Evolutionary conservation across 2,888 invertebrate species (phyloP), one percentile per base, ranked within the genome.

Genomic region (Phalera bucephala): DNA sequence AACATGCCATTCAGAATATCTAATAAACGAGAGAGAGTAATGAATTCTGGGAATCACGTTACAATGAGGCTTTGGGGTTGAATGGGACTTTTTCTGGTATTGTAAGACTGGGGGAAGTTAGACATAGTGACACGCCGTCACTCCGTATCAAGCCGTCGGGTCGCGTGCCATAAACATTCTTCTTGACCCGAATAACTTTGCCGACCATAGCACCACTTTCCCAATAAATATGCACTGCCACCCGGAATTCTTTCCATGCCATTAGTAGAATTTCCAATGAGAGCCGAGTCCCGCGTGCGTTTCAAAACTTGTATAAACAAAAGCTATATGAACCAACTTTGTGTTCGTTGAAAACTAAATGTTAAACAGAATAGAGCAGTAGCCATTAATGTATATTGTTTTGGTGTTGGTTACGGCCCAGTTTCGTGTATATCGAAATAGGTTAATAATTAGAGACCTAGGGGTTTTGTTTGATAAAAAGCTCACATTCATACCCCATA

Each of bases 181-280:
- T 59, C 49, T 43, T 37, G 56, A 53, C 58, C 64, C 63, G 41
- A 68, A 70, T 69, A 71, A 53, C 62, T 64, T 62, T 48, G 56
- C 51, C 50, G 38, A 42, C 58, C 55, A 53, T 48, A 59, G 45
- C 48, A 54, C 61, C 64, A 60, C 58, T 60, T 54, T 45, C 47
- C 45, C 62, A 62, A 72, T 69, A 70, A 56, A 61, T 64, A 60
- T 63, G 61, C 63, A 67, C 58, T 69, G 62, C 59, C n/a, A 52
- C 40, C 57, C 52, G 17, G 45, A 40, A 73, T 72, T 58, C 64
- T 61, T 69, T 60, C 53, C 45, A 33, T 41, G 39, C 58, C 56
- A 64, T 60, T 59, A 56, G 39, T 45, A 47, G 56, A 63, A 69
- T 67, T 54, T 53, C 39, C 46, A 54, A 54, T 52, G 47, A 48